These are phyloP conservation scores for Prenolepis imparis DNA, from an alignment of 2,888 invertebrate genomes.

Conservation along the genomic window DNA sequence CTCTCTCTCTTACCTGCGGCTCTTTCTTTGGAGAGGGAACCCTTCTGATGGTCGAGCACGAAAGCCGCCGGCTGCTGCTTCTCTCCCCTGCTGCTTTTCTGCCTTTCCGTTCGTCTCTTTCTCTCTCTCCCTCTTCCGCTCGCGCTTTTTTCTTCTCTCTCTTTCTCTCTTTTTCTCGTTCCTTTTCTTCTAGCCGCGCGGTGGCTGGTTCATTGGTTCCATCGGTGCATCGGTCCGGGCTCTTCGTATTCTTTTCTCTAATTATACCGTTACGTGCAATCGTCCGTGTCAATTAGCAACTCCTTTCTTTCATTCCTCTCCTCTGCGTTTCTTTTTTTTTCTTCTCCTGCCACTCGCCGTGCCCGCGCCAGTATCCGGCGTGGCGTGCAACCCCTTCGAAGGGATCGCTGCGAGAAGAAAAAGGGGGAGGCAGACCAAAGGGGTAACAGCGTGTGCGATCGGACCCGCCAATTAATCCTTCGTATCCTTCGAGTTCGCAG, in stretches of 20 bases:
- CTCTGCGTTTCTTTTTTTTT: constrained; percentile 59
- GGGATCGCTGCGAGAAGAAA: constrained; percentile 38
- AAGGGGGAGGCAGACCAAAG: constrained; percentile 40
- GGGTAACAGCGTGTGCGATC: constrained; percentile 61
- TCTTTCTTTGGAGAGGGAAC: constrained; percentile 69
- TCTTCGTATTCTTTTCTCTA: constrained; percentile 77
- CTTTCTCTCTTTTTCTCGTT: constrained; percentile 39
- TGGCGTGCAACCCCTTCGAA: constrained; percentile 65
- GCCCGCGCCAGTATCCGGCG: constrained; percentile 40
- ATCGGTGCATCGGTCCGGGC: constrained; percentile 76
- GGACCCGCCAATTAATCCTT: constrained; percentile 63
- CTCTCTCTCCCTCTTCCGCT: constrained; percentile 54
- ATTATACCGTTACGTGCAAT: constrained; percentile 79
- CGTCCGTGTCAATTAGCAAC: constrained; percentile 79
- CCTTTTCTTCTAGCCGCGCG: constrained; percentile 39
- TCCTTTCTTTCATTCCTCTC: constrained; percentile 74
- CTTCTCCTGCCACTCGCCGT: constrained; percentile 36
- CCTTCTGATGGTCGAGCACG: constrained; percentile 70
- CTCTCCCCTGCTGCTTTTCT: constrained; percentile 73
- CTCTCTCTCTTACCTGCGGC: constrained; percentile 26
- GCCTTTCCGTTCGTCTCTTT: constrained; percentile 70
- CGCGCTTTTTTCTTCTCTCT: neutral
- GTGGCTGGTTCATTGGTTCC: constrained; percentile 75
- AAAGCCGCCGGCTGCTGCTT: constrained; percentile 72
- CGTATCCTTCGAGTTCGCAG: constrained; percentile 25